phyloP scores from a whole-genome alignment of 2,888 invertebrate genomes.

The Candidula unifasciata region DNA sequence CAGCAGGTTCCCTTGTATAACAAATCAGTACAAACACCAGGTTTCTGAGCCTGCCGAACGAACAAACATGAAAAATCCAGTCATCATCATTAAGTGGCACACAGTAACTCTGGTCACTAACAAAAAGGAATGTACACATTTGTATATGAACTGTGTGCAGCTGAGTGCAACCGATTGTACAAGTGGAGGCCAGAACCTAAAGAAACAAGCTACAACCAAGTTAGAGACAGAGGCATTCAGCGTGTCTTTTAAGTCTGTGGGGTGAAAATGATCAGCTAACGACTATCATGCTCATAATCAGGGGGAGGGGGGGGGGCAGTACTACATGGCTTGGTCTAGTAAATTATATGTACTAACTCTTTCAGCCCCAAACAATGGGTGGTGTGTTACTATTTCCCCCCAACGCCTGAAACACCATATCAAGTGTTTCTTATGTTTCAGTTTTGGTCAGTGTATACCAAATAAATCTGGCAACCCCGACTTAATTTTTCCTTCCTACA shows the following conservation, averaged over 20 bases:
- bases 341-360: too few species aligned
- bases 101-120: conserved; percentile 36
- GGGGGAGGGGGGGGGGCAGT: not conserved
- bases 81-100: conserved; percentile 13
- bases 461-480: too few species aligned
- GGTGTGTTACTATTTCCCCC: too few species aligned
- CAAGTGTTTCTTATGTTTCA: too few species aligned
- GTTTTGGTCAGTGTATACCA: too few species aligned
- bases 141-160: conserved; percentile 52
- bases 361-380: too few species aligned
- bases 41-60: not conserved
- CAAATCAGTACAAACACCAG: not conserved
- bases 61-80: not conserved
- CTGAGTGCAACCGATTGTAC: conserved; percentile 65
- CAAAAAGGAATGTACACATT: conserved; percentile 50
- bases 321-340: not conserved
- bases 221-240: not conserved
- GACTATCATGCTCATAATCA: conserved; percentile 35
- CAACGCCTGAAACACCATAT: too few species aligned
- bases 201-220: not conserved
- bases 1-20: not conserved
- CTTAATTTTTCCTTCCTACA: too few species aligned
- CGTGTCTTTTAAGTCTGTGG: not conserved
- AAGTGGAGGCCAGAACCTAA: conserved; percentile 63
- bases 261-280: not conserved